Conservation (phyloP, 2,797 vertebrate species). For the Arnoldichthys spilopterus region DNA sequence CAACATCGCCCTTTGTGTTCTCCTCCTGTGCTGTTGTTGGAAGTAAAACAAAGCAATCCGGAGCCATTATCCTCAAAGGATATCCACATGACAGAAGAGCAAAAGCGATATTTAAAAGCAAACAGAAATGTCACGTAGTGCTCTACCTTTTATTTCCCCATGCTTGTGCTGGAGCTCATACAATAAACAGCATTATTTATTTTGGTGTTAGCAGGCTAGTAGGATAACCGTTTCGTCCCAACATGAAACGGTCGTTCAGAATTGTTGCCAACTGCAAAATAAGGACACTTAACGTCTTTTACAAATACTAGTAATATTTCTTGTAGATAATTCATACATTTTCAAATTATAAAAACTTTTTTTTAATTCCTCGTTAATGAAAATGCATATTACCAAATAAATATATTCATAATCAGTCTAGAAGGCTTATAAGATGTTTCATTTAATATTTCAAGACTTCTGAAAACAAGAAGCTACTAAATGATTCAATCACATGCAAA, state of each 20-base stretch:
- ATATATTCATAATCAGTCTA: too few relatives aligned
- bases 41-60: conserved; percentile 26
- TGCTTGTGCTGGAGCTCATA: not conserved
- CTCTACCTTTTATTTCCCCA: conserved; percentile 1
- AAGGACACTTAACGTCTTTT: not conserved
- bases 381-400: too few relatives aligned
- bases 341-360: too few relatives aligned
- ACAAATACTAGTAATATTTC: not conserved
- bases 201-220: not conserved
- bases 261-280: not conserved
- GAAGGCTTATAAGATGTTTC: too few relatives aligned
- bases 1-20: conserved; percentile 65
- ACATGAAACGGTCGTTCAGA: not conserved
- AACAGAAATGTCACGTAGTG: not conserved
- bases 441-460: too few relatives aligned
- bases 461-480: too few relatives aligned
- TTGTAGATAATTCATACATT: too few relatives aligned
- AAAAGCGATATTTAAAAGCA: conserved; percentile 22
- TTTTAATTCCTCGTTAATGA: too few relatives aligned
- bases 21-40: conserved; percentile 57
- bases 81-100: conserved; percentile 6
- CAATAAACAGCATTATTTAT: conserved; percentile 27
- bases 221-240: not conserved
- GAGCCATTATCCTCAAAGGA: conserved; percentile 23
- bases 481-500: too few relatives aligned